Evolutionary conservation across 2,113 vertebrate species (phyloP).

Genomic region (Sinocyclocheilus rhinocerous): DNA sequence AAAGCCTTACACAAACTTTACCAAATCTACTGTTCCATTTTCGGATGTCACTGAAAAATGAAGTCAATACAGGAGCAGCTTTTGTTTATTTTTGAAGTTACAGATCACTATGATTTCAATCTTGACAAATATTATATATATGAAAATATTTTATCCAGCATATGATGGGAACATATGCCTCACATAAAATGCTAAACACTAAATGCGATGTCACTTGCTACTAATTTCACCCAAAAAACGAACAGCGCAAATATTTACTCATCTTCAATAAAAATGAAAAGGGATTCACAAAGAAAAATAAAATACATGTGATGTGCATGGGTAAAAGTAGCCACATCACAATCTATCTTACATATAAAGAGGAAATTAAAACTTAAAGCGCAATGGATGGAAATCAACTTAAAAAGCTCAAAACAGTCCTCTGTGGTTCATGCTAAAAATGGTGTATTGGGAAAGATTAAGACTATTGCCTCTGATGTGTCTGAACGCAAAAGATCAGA

Average conservation of each 20-base stretch:
- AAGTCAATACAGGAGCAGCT: too few species aligned
- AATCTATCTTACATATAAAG: not conserved
- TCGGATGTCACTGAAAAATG: too few species aligned
- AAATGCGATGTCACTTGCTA: too few species aligned
- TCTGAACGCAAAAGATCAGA: constrained; percentile 16
- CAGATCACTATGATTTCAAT: too few species aligned
- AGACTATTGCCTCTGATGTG: constrained; percentile 23
- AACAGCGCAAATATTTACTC: not conserved
- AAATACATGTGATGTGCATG: not conserved
- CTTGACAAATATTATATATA: too few species aligned
- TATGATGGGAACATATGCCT: too few species aligned
- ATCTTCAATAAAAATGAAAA: not conserved
- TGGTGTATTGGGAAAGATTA: constrained; percentile 22
- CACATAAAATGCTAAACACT: too few species aligned
- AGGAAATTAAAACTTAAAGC: constrained; percentile 20
- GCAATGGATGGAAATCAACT: not conserved
- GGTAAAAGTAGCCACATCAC: not conserved
- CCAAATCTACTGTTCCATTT: not conserved
- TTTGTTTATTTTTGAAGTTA: too few species aligned
- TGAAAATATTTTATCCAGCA: too few species aligned
- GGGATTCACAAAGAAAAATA: not conserved
- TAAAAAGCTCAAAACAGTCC: constrained; percentile 33
- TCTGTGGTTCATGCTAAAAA: constrained; percentile 23
- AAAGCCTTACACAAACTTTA: too few species aligned
- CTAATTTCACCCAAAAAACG: not conserved